Base-by-base conservation (phyloP, 2,113 vertebrate genomes). In the Glareola pratincola region DNA sequence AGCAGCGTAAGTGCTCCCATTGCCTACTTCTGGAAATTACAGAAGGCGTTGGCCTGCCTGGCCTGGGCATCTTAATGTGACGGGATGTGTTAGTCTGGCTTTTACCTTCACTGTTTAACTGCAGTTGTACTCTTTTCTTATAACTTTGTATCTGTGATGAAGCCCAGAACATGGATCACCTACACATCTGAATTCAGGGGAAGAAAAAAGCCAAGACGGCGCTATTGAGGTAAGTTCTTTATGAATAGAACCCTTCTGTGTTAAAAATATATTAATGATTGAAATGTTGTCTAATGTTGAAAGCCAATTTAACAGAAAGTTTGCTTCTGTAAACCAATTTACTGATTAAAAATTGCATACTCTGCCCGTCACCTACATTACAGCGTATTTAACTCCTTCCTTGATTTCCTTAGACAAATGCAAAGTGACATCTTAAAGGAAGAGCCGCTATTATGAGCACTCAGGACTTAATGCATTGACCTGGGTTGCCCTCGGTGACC, bases 401-500 rank as follows among this genome's bases (percentile, higher is more conserved):
- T 91, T 83, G 54, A 39, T 92, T 96, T 82, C 90, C 77, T 72
- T 20, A 95, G 93, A 97, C 89, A 95, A 85, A 95, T 96, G 85
- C 73, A 84, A 94, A 96, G 92, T 96, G 96, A 96, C 96, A 95
- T 72, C 76, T 93, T 83, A 20, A 60, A 94, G 95, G 92, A 94
- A 30, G 78, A 91, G 88, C 74, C 37, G 88, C 95, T 97, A 92
- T 97, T 96, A 90, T 54, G 41, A 83, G 95, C 75, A 47, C 79
- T 91, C 57, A 32, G 95, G 41, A 83, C 95, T 97, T 95, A 95
- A 89, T 39, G 88, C 82, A 19, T 29, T 93, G 94, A 96, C 94
- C 96, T 63, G 32, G 64, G 1, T 9, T 94, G 97, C 81, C 97
- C 93, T 90, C 53, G 5, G 0, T 97, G 97, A 98, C 98, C 98